Evolutionary conservation across 2,888 invertebrate species (phyloP).

Genomic region (Acleris laterana): DNA sequence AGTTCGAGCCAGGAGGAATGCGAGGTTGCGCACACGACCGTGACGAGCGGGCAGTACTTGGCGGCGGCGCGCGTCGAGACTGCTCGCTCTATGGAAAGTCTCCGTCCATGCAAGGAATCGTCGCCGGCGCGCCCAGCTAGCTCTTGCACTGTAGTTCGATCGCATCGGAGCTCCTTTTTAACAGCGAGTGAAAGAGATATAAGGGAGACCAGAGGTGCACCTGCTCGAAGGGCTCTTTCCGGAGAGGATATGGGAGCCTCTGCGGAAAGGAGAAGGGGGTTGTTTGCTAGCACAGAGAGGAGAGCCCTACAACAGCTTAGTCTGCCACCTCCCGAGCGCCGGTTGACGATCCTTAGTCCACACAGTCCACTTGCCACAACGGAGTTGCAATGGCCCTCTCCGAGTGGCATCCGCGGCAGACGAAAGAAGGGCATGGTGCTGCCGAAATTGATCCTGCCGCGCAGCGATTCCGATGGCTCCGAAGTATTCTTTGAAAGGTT

Average conservation of each 20-base stretch:
- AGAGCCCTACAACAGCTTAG: conserved; percentile 88
- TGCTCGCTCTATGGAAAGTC: conserved; percentile 89
- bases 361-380: conserved; percentile 89
- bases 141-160: conserved; percentile 75
- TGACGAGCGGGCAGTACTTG: conserved; percentile 81
- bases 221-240: conserved; percentile 86
- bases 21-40: conserved; percentile 80
- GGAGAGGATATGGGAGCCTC: conserved; percentile 85
- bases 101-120: conserved; percentile 84
- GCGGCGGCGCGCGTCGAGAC: conserved; percentile 84
- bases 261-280: conserved; percentile 87
- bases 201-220: conserved; percentile 86
- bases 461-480: conserved; percentile 89
- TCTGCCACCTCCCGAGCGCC: conserved; percentile 87
- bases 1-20: conserved; percentile 89
- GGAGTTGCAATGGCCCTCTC: conserved; percentile 86
- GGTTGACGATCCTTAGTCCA: conserved; percentile 91
- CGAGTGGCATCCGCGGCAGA: conserved; percentile 84
- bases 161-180: conserved; percentile 86
- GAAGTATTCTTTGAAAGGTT: conserved; percentile 87
- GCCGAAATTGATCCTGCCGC: conserved; percentile 89
- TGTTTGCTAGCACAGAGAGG: conserved; percentile 88
- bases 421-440: conserved; percentile 89
- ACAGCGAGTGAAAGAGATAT: conserved; percentile 88
- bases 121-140: conserved; percentile 83